Evolutionary conservation across 2,888 invertebrate genomes (phyloP).

Genomic region (Lissocephala sabroskyi): DNA sequence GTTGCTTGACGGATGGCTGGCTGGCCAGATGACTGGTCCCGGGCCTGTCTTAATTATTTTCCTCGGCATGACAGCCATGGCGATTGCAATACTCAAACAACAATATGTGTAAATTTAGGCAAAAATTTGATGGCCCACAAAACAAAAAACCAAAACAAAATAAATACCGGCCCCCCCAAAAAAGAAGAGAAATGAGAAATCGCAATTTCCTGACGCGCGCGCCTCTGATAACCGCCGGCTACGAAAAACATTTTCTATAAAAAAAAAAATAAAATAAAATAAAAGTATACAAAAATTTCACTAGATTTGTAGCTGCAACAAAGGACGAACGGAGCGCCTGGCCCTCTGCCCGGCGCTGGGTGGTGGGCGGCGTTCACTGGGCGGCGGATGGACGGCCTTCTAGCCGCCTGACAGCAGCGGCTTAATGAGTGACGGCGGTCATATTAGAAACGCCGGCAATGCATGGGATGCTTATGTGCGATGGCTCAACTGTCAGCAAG

Average conservation of each 20-base stretch:
- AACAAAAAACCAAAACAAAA: slow-evolving; percentile 24
- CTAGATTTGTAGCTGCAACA: neutral
- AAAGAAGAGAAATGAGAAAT: slow-evolving; percentile 42
- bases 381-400: neutral
- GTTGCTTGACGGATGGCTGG: slow-evolving; percentile 13
- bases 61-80: slow-evolving; percentile 41
- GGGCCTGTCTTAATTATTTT: slow-evolving; percentile 56
- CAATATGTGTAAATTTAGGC: slow-evolving; percentile 41
- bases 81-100: slow-evolving; percentile 3
- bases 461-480: slow-evolving; percentile 22
- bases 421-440: slow-evolving; percentile 62
- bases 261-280: slow-evolving; percentile 23
- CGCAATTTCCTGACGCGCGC: slow-evolving; percentile 50
- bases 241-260: slow-evolving; percentile 20
- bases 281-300: neutral
- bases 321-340: neutral
- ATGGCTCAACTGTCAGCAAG: neutral
- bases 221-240: slow-evolving; percentile 50
- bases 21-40: slow-evolving; percentile 7
- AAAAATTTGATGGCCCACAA: slow-evolving; percentile 53
- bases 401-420: slow-evolving; percentile 32
- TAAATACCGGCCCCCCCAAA: neutral
- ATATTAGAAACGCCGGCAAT: slow-evolving; percentile 40
- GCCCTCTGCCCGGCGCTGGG: too few relatives aligned
- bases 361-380: neutral